Evolutionary conservation across 2,797 vertebrate genomes (phyloP), one percentile per base, ranked within the genome.

Genomic region (Gephyroberyx darwinii): DNA sequence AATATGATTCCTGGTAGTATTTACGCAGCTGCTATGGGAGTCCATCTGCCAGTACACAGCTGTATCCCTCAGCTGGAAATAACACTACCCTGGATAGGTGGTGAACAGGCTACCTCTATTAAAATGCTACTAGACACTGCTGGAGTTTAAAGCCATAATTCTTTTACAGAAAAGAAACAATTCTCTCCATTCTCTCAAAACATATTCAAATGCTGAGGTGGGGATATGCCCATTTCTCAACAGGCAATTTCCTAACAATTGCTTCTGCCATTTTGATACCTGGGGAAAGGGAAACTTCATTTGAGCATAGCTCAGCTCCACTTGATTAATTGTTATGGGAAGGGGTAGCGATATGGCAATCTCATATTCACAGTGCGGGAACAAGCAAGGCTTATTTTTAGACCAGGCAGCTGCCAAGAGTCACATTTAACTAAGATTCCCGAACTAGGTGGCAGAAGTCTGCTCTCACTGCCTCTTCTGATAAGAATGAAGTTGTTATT

Each of bases 291-390:
- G 81, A 86, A 84, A 88, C 85, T 84, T 85, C 71, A 73, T 91
- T 87, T 86, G 79, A 81, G 81, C 82, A 77, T 50, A 57, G 82
- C 85, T 82, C 78, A 80, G 88, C 84, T 77, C 54, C 74, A 64
- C 80, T 89, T 92, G 89, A 91, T 91, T 91, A 92, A 92, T 92
- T 89, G 89, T 90, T 90, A 84, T 86, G 88, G 87, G 85, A 88
- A 89, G 86, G 78, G 81, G 82, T 74, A 78, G 86, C 33, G 86
- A 91, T 90, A 85, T 79, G 86, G 85, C 88, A 87, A 88, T 88
- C 89, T 90, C 83, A 83, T 85, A 89, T 90, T 84, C 84, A 83
- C 78, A 76, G 75, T 69, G 80, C 70, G 50, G 82, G 77, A 89
- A 87, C 82, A 57, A 74, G 85, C 69, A 0, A 1, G 65, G 84